These are phyloP conservation scores for Vidua chalybeata DNA, from an alignment of 2,113 vertebrate species.

Conservation along the genomic window DNA sequence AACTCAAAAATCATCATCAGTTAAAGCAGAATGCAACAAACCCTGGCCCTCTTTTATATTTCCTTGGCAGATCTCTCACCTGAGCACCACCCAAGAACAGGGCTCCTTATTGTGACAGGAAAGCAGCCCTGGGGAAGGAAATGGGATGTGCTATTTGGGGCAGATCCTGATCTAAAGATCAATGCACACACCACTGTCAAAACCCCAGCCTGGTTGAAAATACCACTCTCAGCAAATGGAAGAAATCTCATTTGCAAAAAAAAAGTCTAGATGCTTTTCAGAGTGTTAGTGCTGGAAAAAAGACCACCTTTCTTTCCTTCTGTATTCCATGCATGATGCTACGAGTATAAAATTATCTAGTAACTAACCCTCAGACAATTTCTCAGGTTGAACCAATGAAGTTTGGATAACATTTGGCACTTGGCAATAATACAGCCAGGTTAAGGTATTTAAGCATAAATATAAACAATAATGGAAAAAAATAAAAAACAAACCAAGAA, in stretches of 20 bases:
- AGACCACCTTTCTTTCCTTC: not conserved
- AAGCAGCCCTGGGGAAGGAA: not conserved
- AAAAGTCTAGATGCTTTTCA: not conserved
- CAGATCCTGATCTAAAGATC: not conserved
- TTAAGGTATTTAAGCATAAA: constrained; percentile 74
- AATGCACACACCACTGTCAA: not conserved
- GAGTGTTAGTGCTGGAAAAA: not conserved
- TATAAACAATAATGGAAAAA: constrained; percentile 68
- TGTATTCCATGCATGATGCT: not conserved
- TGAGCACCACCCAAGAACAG: not conserved
- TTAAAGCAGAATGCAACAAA: not conserved
- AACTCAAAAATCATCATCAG: not conserved
- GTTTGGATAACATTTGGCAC: constrained; percentile 71
- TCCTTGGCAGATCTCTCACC: not conserved
- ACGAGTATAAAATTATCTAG: not conserved
- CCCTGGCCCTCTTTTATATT: too few species aligned
- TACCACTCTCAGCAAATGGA: not conserved
- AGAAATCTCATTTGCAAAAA: not conserved
- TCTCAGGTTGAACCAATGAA: constrained; percentile 35
- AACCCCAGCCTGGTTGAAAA: not conserved
- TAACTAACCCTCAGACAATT: constrained; percentile 24
- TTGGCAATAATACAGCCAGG: constrained; percentile 72
- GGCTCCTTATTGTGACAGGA: not conserved
- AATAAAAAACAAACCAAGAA: constrained; percentile 12
- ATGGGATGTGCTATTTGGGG: not conserved